Conservation (phyloP, 2,888 invertebrate species). For the Leucoma salicis region DNA sequence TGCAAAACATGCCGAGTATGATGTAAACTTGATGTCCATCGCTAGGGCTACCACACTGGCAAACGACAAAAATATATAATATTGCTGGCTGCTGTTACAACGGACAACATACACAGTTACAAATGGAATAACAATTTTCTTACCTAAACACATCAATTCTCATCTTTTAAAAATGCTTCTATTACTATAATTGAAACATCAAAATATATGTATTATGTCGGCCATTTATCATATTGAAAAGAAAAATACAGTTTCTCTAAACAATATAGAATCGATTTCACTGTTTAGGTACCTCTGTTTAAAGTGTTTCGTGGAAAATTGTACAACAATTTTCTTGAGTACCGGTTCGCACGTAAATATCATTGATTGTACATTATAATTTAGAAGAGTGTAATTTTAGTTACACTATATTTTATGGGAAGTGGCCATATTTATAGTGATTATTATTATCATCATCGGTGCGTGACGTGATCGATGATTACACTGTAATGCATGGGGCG, state of each 20-base stretch:
- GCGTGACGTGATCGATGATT: constrained; percentile 68
- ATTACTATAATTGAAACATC: constrained; percentile 13
- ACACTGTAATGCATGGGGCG: constrained; percentile 47
- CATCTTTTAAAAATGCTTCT: background rate
- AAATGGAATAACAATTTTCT: constrained; percentile 24
- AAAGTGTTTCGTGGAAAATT: constrained; percentile 16
- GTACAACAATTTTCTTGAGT: constrained; percentile 3
- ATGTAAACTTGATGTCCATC: background rate
- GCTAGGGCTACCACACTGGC: background rate
- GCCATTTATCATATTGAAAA: constrained; percentile 14
- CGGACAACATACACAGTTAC: constrained; percentile 25
- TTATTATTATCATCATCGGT: constrained; percentile 60
- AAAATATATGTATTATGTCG: constrained; percentile 5
- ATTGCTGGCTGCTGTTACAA: constrained; percentile 4
- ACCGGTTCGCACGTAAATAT: constrained; percentile 6
- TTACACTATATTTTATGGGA: too few species aligned
- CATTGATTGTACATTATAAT: constrained; percentile 10
- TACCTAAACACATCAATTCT: constrained; percentile 9
- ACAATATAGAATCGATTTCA: constrained; percentile 16
- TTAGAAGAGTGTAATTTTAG: too few species aligned
- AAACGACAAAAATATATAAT: background rate
- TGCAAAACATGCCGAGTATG: background rate
- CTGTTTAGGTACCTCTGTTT: constrained; percentile 9
- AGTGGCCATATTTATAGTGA: too few species aligned
- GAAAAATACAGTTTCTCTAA: constrained; percentile 8